Conservation (phyloP, 2,113 vertebrate genomes). For the Perognathus longimembris region DNA sequence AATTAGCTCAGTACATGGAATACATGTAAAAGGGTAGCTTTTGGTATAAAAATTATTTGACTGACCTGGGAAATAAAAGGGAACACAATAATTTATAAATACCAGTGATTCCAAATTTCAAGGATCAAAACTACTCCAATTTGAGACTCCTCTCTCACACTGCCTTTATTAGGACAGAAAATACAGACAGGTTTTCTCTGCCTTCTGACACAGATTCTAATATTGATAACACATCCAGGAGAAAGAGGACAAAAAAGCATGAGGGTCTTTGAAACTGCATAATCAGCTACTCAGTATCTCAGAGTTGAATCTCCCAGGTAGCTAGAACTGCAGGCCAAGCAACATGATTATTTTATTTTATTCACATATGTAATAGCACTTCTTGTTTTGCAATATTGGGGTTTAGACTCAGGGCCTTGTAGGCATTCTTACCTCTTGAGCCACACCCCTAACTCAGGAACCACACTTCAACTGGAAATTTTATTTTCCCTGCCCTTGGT, state of each 20-base stretch:
- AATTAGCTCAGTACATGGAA: background rate
- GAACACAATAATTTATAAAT: background rate
- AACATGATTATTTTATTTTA: background rate
- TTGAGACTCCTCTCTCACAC: background rate
- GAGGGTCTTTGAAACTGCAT: accelerated
- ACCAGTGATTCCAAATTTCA: background rate
- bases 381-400: background rate
- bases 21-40: background rate
- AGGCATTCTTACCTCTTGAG: no score
- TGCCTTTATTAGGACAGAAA: constrained; percentile 3
- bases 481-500: background rate
- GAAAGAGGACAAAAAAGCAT: background rate
- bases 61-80: constrained; percentile 60
- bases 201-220: background rate
- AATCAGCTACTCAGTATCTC: no score
- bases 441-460: no score
- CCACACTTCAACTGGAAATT: background rate
- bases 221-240: background rate
- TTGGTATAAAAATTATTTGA: background rate
- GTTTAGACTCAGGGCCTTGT: no score
- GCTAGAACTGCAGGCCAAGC: no score
- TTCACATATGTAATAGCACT: background rate
- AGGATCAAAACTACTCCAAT: background rate
- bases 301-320: background rate
- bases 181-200: background rate